Percentiles rank a stretch among this genome's conserved stretches.
These are phyloP conservation scores for Cheilosia pagana DNA, from an alignment of 2,888 invertebrate genomes.

Conservation along the genomic window DNA sequence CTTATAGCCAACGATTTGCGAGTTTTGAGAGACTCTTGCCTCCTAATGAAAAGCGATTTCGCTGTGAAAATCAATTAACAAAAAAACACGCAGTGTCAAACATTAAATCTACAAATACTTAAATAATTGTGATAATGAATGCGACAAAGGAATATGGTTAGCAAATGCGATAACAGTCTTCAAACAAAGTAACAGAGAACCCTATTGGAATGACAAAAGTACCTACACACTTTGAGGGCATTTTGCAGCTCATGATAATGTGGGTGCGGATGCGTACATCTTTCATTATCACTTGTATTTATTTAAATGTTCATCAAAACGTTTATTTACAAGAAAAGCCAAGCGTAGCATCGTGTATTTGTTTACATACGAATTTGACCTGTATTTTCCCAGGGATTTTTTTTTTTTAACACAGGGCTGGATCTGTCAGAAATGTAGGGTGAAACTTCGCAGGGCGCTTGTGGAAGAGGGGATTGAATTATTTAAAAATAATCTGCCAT, in stretches of 20 bases:
- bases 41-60: no score
- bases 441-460: no score
- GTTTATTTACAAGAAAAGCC: no score
- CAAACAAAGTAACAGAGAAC: neutral
- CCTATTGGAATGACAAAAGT: neutral
- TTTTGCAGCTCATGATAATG: neutral
- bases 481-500: no score
- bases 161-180: neutral
- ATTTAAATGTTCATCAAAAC: neutral
- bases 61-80: neutral
- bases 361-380: no score
- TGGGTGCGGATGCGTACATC: neutral
- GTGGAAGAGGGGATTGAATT: no score
- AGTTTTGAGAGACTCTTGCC: no score
- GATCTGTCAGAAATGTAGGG: no score
- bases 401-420: no score
- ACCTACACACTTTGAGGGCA: neutral
- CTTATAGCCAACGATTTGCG: no score
- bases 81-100: neutral
- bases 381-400: no score
- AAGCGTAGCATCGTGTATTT: no score
- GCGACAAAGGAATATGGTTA: neutral
- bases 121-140: neutral
- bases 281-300: neutral
- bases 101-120: neutral